These are phyloP conservation scores for Siphamia tubifer DNA, from an alignment of 2,113 vertebrate genomes.

Conservation along the genomic window DNA sequence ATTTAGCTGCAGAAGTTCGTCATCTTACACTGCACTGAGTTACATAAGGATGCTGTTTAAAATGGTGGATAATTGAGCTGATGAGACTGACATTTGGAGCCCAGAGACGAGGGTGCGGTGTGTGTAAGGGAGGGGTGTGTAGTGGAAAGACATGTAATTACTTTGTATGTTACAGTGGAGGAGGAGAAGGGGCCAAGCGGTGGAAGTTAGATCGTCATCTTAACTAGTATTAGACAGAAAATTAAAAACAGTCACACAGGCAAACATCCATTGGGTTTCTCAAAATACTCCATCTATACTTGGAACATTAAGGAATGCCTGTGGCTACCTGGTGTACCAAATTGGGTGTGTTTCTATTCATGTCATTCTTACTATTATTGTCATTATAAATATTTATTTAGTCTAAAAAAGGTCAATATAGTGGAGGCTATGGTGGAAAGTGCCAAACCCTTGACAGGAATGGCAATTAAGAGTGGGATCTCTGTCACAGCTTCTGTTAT, in stretches of 20 bases:
- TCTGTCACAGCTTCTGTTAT: not conserved
- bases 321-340: not conserved
- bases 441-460: not conserved
- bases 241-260: not conserved
- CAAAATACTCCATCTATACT: slow-evolving; percentile 1
- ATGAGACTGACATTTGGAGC: slow-evolving; percentile 65
- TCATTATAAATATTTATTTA: no score
- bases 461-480: not conserved
- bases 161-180: slow-evolving; percentile 42
- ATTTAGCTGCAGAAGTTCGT: slow-evolving; percentile 14
- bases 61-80: slow-evolving; percentile 58
- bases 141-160: slow-evolving; percentile 60
- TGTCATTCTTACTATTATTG: no score
- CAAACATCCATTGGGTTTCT: slow-evolving; percentile 15
- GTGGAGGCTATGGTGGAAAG: not conserved
- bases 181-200: slow-evolving; percentile 6
- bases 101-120: slow-evolving; percentile 52
- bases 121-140: slow-evolving; percentile 3
- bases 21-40: slow-evolving; percentile 10
- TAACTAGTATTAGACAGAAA: not conserved
- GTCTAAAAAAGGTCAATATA: no score
- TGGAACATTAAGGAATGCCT: not conserved
- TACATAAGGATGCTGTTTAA: slow-evolving; percentile 45
- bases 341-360: no score
- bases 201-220: slow-evolving; percentile 3